Evolutionary conservation across 2,113 vertebrate species (phyloP).

Genomic region (Lamprologus tigripictilis): DNA sequence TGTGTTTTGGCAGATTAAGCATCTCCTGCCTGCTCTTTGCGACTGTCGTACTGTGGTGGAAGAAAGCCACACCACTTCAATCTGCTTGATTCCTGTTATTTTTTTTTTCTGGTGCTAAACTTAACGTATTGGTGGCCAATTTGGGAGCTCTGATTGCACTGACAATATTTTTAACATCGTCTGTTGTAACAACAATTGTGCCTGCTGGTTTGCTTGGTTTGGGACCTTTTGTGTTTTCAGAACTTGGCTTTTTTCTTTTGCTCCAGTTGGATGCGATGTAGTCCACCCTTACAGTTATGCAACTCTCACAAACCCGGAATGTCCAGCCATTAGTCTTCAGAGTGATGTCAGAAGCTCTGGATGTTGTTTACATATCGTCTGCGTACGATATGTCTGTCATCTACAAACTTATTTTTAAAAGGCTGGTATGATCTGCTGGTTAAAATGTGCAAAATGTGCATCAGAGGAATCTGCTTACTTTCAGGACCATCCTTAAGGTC

Average conservation of each 20-base stretch:
- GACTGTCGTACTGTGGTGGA: neutral
- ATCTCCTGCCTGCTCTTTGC: neutral
- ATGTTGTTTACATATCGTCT: neutral
- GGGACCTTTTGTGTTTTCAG: neutral
- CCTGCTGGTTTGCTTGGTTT: neutral
- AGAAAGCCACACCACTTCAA: neutral
- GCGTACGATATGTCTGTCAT: neutral
- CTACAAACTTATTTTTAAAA: neutral
- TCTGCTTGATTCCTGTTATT: neutral
- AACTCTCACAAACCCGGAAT: neutral
- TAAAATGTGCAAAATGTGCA: neutral
- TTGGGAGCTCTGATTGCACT: neutral
- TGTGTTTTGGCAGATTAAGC: neutral
- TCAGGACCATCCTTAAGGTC: neutral
- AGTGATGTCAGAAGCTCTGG: neutral
- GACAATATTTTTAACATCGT: neutral
- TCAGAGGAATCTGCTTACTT: neutral
- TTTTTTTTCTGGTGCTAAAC: neutral
- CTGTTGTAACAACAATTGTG: neutral
- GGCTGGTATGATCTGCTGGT: neutral
- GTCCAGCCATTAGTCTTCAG: neutral
- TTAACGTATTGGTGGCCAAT: neutral
- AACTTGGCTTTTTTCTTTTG: slow-evolving; percentile 15
- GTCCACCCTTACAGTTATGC: neutral
- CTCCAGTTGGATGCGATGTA: neutral